Percentiles rank a stretch among this genome's conserved stretches.
phyloP scores from a whole-genome alignment of 2,113 vertebrate genomes.

The Phalacrocorax carbo region DNA sequence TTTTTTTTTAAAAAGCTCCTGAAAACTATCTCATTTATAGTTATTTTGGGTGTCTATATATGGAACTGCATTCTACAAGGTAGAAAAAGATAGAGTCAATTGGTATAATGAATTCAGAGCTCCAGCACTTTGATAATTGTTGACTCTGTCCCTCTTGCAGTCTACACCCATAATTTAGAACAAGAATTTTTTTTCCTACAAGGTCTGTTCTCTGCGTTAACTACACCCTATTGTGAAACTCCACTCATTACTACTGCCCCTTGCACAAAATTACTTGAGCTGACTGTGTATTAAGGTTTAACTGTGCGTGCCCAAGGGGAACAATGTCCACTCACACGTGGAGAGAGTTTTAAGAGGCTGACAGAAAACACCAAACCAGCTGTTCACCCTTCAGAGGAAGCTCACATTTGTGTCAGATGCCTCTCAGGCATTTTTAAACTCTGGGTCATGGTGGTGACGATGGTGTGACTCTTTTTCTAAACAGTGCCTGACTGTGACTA shows the following conservation, averaged over 20 bases:
- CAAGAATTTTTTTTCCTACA: neutral
- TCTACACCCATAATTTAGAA: neutral
- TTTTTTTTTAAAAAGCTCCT: neutral
- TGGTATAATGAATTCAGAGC: neutral
- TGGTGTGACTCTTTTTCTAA: neutral
- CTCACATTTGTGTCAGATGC: neutral
- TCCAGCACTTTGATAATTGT: neutral
- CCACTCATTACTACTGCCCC: neutral
- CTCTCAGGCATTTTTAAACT: slow-evolving; percentile 12
- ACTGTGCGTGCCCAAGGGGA: neutral
- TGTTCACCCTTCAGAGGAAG: neutral
- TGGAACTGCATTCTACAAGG: rapidly evolving
- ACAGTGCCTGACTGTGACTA: neutral
- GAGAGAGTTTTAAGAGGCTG: neutral
- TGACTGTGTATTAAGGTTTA: neutral
- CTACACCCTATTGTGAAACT: neutral
- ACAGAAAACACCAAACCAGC: neutral
- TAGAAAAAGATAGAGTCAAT: neutral
- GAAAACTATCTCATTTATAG: neutral
- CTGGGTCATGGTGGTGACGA: neutral
- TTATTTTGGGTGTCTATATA: neutral
- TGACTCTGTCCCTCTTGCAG: neutral
- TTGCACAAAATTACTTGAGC: neutral
- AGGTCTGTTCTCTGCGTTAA: neutral
- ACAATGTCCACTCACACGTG: neutral